phyloP scores from a whole-genome alignment of 1,140 invertebrate species.

The Bathynomus jamesi region DNA sequence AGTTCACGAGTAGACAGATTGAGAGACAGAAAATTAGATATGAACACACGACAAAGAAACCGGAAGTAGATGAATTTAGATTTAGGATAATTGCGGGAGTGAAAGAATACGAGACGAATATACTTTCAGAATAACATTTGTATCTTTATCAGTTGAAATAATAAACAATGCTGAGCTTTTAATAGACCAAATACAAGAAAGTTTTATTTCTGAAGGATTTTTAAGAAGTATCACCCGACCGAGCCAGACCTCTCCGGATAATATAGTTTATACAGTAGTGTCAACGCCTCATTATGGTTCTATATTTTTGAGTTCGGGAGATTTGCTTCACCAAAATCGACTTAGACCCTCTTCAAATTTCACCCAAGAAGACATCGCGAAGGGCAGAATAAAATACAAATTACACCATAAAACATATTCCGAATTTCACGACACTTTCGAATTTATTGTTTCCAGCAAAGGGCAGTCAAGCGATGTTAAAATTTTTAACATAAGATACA shows the following conservation, averaged over 20 bases:
- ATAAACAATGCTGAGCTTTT: slow-evolving; percentile 47
- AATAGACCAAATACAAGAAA: slow-evolving; percentile 58
- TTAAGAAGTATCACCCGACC: slow-evolving; percentile 65
- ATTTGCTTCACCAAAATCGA: slow-evolving; percentile 39
- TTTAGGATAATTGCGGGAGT: slow-evolving; percentile 61
- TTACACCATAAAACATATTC: slow-evolving; percentile 64
- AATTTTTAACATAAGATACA: slow-evolving; percentile 53
- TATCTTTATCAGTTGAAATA: slow-evolving; percentile 56
- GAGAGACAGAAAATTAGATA: slow-evolving; percentile 60
- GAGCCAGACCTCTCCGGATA: slow-evolving; percentile 52
- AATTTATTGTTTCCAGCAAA: slow-evolving; percentile 64
- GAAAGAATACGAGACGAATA: slow-evolving; percentile 56
- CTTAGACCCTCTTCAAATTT: slow-evolving; percentile 60
- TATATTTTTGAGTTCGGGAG: slow-evolving; percentile 39
- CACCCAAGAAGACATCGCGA: slow-evolving; percentile 72
- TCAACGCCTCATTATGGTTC: slow-evolving; percentile 43
- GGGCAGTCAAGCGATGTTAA: slow-evolving; percentile 58
- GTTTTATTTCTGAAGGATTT: slow-evolving; percentile 53
- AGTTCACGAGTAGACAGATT: slow-evolving; percentile 74
- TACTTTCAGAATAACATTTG: slow-evolving; percentile 75
- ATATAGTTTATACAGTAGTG: slow-evolving; percentile 56
- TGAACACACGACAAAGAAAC: slow-evolving; percentile 60
- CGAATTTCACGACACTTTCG: slow-evolving; percentile 62
- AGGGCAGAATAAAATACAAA: slow-evolving; percentile 56
- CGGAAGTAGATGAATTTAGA: slow-evolving; percentile 72